These are phyloP conservation scores for Greenwoodochromis staneri DNA, from an alignment of 2,113 vertebrate species.

Conservation along the genomic window DNA sequence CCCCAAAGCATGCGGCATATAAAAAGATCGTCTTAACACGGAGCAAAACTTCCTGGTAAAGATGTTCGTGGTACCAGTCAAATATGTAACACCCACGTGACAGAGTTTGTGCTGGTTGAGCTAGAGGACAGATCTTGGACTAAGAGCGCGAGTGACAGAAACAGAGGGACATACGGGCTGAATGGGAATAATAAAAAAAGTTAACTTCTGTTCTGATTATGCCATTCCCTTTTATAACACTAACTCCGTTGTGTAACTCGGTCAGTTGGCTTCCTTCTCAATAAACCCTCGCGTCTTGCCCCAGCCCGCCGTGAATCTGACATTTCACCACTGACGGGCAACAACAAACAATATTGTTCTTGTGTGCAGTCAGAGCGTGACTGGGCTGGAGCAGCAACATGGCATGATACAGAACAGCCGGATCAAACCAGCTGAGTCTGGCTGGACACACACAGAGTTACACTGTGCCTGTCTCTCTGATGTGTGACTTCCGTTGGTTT, in stretches of 20 bases:
- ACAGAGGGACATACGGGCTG: neutral
- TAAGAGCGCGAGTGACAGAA: neutral
- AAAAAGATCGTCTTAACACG: slow-evolving; percentile 24
- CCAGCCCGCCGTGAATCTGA: neutral
- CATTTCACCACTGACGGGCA: slow-evolving; percentile 23
- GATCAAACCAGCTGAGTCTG: slow-evolving; percentile 48
- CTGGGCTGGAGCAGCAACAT: neutral
- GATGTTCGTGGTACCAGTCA: neutral
- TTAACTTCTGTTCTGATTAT: neutral
- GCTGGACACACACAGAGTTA: slow-evolving; percentile 34
- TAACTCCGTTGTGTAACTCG: neutral
- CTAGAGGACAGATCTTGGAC: neutral
- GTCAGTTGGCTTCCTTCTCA: neutral
- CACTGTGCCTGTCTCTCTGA: neutral
- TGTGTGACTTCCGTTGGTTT: slow-evolving; percentile 39
- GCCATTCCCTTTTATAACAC: neutral
- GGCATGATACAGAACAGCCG: neutral
- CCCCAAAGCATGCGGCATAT: slow-evolving; percentile 13
- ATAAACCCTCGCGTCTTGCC: neutral
- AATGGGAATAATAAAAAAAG: neutral
- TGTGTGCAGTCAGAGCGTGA: neutral
- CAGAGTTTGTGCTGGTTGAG: neutral
- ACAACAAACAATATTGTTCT: slow-evolving; percentile 53
- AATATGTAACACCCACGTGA: neutral
- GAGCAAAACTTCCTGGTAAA: slow-evolving; percentile 27